Conservation (phyloP, 1,140 invertebrate genomes). For the Lutraria rhynchaena region DNA sequence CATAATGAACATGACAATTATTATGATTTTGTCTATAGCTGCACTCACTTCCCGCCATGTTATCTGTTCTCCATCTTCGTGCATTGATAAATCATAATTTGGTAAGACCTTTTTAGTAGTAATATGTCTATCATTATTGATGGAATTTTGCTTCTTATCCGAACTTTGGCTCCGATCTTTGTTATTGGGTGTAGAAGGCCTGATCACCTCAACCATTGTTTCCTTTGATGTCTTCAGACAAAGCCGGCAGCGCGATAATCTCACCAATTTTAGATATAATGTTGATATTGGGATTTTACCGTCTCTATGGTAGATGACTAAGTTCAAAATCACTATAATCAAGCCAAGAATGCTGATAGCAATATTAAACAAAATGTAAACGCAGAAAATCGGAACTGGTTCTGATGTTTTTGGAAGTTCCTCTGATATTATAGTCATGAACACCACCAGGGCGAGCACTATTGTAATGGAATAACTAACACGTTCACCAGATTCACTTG, state of each 20-base stretch:
- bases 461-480: conserved; percentile 84
- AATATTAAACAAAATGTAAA: conserved; percentile 23
- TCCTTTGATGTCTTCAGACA: neutral
- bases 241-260: neutral
- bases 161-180: neutral
- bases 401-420: conserved; percentile 85
- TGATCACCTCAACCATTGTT: neutral
- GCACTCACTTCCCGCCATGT: conserved; percentile 25
- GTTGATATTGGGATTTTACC: neutral
- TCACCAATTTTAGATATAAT: neutral
- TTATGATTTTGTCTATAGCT: conserved; percentile 11
- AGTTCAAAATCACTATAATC: conserved; percentile 17
- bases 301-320: conserved; percentile 4
- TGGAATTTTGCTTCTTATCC: neutral
- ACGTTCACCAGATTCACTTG: conserved; percentile 85
- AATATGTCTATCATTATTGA: neutral
- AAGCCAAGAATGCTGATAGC: neutral
- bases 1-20: neutral
- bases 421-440: conserved; percentile 84
- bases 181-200: neutral
- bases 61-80: neutral
- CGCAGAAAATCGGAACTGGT: conserved; percentile 80
- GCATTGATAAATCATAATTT: neutral
- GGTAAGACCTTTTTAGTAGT: neutral
- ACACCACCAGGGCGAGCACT: conserved; percentile 84